phyloP scores from a whole-genome alignment of 1,140 invertebrate genomes.

The Colletes gigas region DNA sequence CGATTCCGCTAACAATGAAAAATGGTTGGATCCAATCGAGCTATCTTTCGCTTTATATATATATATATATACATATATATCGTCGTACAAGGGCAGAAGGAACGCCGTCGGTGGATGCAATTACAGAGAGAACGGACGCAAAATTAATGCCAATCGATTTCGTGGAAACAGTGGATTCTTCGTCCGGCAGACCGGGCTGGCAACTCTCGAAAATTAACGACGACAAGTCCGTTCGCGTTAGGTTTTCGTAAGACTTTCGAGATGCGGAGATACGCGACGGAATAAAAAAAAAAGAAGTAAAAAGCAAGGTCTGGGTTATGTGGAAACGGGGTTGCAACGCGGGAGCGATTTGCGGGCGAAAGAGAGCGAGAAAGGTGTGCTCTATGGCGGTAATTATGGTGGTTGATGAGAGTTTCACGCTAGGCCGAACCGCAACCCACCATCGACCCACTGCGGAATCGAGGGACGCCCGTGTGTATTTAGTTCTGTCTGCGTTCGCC shows the following conservation, averaged over 20 bases:
- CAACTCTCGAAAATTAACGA: constrained; percentile 56
- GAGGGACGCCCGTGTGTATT: constrained; percentile 70
- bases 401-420: constrained; percentile 77
- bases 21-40: constrained; percentile 6
- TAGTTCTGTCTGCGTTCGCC: constrained; percentile 65
- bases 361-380: constrained; percentile 40
- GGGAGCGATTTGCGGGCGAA: constrained; percentile 24
- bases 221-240: constrained; percentile 43
- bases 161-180: neutral
- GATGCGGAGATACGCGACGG: neutral
- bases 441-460: constrained; percentile 70
- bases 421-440: constrained; percentile 69
- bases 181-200: neutral
- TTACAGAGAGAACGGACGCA: constrained; percentile 39
- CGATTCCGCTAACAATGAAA: constrained; percentile 49
- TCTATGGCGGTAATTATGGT: constrained; percentile 72
- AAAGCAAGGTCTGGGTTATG: neutral
- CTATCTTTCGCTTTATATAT: constrained; percentile 47
- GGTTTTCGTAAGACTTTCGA: constrained; percentile 1
- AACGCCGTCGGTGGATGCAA: constrained; percentile 34
- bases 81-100: neutral
- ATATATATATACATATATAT: constrained; percentile 21
- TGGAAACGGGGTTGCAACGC: neutral
- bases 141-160: constrained; percentile 48
- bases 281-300: neutral